These are phyloP conservation scores for Synanthedon tipuliformis DNA, from an alignment of 2,888 invertebrate genomes.

Conservation along the genomic window DNA sequence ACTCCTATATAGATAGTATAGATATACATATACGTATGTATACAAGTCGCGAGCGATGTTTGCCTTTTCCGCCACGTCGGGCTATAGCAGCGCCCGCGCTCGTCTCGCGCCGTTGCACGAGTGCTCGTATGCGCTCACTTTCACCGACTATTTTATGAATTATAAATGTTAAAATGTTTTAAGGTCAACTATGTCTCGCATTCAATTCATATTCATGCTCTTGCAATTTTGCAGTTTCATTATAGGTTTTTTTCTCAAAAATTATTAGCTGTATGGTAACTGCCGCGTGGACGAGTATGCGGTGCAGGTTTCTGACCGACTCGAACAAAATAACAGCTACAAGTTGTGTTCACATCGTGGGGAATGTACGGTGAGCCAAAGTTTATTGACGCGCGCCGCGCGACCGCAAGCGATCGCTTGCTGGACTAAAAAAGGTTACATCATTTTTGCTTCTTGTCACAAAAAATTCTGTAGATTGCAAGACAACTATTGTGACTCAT, in stretches of 20 bases:
- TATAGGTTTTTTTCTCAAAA: not conserved
- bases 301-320: conserved; percentile 15
- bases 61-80: conserved; percentile 63
- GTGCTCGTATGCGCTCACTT: conserved; percentile 58
- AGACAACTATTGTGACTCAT: conserved; percentile 34
- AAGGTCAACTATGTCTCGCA: not conserved
- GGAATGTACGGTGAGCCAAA: conserved; percentile 30
- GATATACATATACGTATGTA: conserved; percentile 2
- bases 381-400: conserved; percentile 66
- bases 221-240: not conserved
- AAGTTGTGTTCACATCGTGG: conserved; percentile 47
- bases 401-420: conserved; percentile 29
- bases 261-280: not conserved
- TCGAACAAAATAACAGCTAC: conserved; percentile 35
- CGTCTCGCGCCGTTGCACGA: conserved; percentile 64
- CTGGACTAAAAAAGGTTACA: conserved; percentile 46
- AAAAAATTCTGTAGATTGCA: conserved; percentile 39
- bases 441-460: conserved; percentile 34
- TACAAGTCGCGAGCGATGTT: conserved; percentile 37
- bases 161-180: too few relatives aligned
- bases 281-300: not conserved
- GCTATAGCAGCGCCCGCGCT: conserved; percentile 44
- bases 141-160: conserved; percentile 38
- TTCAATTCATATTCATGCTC: too few relatives aligned
- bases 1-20: too few relatives aligned